phyloP scores from a whole-genome alignment of 2,113 vertebrate species.

The Mus musculus region DNA sequence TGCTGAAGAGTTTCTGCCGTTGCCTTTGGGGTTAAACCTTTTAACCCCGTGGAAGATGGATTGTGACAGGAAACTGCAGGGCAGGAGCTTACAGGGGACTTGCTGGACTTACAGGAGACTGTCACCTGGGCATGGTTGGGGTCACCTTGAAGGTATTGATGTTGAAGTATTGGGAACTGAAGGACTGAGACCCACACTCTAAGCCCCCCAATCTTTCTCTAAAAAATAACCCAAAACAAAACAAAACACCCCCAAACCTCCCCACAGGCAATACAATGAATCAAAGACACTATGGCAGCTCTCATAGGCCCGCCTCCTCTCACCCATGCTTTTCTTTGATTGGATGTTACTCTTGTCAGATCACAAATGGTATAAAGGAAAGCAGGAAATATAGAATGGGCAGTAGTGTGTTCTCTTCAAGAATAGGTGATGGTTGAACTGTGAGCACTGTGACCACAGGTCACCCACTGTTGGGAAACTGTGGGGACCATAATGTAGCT shows the following conservation, averaged over 20 bases:
- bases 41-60: neutral
- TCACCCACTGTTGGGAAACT: neutral
- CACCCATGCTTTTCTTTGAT: rapidly evolving
- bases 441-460: rapidly evolving
- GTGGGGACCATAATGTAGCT: neutral
- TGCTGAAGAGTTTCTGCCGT: neutral
- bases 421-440: neutral
- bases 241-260: no score
- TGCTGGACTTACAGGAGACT: neutral
- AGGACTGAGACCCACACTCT: no score
- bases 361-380: neutral
- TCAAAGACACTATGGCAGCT: neutral
- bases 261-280: neutral
- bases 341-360: neutral
- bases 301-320: rapidly evolving
- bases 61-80: neutral
- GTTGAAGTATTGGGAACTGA: neutral
- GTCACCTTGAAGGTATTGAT: neutral
- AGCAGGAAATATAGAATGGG: neutral
- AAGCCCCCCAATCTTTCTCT: neutral
- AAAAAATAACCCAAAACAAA: neutral
- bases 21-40: neutral
- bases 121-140: neutral
- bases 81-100: neutral
- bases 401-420: neutral